phyloP scores from a whole-genome alignment of 2,113 vertebrate species.

The Cynocephalus volans region DNA sequence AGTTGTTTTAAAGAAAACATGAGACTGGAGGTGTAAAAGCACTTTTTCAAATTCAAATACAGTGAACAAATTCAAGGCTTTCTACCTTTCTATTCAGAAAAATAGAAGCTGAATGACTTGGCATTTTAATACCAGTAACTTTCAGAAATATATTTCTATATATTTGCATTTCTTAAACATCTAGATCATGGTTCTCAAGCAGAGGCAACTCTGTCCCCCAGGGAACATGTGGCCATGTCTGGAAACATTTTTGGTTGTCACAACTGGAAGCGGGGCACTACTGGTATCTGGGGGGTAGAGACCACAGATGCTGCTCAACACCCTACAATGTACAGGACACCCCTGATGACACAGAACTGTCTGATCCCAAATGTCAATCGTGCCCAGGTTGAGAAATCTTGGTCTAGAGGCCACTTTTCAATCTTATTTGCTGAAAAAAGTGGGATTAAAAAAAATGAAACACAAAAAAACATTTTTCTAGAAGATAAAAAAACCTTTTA shows the following conservation, averaged over 20 bases:
- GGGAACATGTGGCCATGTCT: not conserved
- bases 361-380: accelerated
- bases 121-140: not conserved
- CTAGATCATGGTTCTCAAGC: not conserved
- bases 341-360: not conserved
- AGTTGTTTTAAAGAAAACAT: not conserved
- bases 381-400: not conserved
- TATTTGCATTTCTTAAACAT: not conserved
- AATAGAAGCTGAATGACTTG: not conserved
- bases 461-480: not conserved
- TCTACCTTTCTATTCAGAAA: slow-evolving; percentile 16
- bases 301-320: too few species aligned
- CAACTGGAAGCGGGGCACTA: not conserved
- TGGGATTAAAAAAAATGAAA: not conserved
- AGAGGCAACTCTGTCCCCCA: not conserved
- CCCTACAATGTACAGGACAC: not conserved
- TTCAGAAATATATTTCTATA: not conserved
- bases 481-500: not conserved
- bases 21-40: not conserved
- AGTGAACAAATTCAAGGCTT: not conserved
- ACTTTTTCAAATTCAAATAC: not conserved
- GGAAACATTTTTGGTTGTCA: not conserved
- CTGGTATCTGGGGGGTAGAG: not conserved
- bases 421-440: not conserved
- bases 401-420: not conserved